Percentiles rank a stretch among this genome's conserved stretches.
phyloP scores from a whole-genome alignment of 2,797 vertebrate species.

The Anomalospiza imberbis region DNA sequence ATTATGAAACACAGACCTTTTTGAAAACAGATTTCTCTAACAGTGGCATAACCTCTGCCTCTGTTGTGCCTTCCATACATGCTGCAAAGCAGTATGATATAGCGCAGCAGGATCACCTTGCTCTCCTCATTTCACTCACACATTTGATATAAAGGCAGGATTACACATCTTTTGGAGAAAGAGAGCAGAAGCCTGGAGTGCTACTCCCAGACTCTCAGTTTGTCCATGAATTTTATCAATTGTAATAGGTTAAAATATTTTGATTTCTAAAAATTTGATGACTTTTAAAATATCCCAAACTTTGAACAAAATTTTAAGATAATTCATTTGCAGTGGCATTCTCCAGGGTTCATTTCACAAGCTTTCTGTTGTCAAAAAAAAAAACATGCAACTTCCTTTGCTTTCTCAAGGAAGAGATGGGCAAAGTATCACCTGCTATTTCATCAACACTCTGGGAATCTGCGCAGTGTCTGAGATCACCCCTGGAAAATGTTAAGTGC shows the following conservation, averaged over 20 bases:
- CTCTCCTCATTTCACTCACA: background rate
- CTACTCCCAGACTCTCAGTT: accelerated
- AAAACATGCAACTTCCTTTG: background rate
- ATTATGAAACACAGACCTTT: constrained; percentile 21
- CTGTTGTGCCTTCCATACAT: background rate
- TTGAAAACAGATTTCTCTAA: constrained; percentile 6
- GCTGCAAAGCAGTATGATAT: background rate
- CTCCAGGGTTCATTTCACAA: background rate
- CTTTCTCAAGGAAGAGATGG: background rate
- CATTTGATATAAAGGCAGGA: background rate
- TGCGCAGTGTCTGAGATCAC: background rate
- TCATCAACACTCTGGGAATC: background rate
- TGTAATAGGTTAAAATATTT: background rate
- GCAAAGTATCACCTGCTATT: background rate
- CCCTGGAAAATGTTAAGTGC: background rate
- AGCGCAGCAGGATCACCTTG: constrained; percentile 14
- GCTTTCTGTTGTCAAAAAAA: background rate
- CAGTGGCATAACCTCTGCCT: background rate
- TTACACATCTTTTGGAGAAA: background rate
- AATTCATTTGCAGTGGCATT: background rate
- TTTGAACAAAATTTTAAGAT: background rate
- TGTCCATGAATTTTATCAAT: background rate
- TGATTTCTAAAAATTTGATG: background rate
- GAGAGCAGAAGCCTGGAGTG: background rate
- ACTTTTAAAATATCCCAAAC: background rate